These are phyloP conservation scores for Scatophagus argus DNA, from an alignment of 2,113 vertebrate species.

Conservation along the genomic window DNA sequence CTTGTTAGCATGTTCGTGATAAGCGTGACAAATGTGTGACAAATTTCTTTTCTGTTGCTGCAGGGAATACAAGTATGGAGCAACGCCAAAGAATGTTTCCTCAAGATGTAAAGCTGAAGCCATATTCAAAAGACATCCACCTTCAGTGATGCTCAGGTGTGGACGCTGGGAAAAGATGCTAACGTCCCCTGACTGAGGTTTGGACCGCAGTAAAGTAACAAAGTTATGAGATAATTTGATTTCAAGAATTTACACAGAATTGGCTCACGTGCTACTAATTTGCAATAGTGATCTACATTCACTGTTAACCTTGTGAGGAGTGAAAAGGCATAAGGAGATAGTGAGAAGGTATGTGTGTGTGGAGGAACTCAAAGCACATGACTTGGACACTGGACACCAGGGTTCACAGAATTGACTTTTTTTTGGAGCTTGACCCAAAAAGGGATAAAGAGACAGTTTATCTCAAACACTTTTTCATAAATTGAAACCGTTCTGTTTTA, in stretches of 20 bases:
- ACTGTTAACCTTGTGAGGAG: no score
- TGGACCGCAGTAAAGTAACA: background rate
- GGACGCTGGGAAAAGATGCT: background rate
- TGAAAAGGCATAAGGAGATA: background rate
- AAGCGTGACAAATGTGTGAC: no score
- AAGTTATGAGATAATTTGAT: background rate
- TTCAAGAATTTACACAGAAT: background rate
- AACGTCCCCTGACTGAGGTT: background rate
- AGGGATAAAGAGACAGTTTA: no score
- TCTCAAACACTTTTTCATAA: background rate
- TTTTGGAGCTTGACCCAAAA: no score
- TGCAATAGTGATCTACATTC: background rate
- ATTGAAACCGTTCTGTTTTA: background rate
- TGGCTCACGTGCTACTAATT: background rate
- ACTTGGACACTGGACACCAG: no score
- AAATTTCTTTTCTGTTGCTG: slow-evolving; percentile 30
- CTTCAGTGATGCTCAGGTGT: background rate
- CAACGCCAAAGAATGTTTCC: slow-evolving; percentile 97
- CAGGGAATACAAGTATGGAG: slow-evolving; percentile 97
- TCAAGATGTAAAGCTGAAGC: slow-evolving; percentile 90
- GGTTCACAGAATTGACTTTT: no score
- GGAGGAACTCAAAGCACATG: no score
- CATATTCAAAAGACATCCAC: background rate
- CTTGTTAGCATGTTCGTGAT: accelerated
- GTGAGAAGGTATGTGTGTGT: no score